These are phyloP conservation scores for Anoplolepis gracilipes DNA, from an alignment of 1,140 invertebrate genomes.

Conservation along the genomic window DNA sequence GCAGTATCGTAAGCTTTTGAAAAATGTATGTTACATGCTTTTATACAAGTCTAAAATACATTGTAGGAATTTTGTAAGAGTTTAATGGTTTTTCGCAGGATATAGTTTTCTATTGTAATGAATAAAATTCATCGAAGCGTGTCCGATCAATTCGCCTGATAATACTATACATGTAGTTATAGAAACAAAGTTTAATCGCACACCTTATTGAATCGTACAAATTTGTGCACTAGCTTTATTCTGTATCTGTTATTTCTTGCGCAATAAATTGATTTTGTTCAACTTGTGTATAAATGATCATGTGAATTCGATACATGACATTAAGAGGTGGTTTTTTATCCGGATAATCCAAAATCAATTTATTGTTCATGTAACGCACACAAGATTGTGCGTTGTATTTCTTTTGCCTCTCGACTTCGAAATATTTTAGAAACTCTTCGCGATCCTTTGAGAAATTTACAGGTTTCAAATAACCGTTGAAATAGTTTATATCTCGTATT, in stretches of 20 bases:
- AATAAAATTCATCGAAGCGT: slow-evolving; percentile 11
- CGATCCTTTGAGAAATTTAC: slow-evolving; percentile 59
- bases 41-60: not conserved
- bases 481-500: slow-evolving; percentile 63
- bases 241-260: slow-evolving; percentile 18
- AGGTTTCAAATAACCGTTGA: slow-evolving; percentile 54
- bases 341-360: slow-evolving; percentile 53
- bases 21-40: not conserved
- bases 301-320: slow-evolving; percentile 69
- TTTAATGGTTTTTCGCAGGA: slow-evolving; percentile 19
- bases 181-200: too few relatives aligned
- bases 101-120: not conserved
- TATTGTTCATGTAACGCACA: slow-evolving; percentile 43
- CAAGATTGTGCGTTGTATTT: not conserved
- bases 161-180: slow-evolving; percentile 18
- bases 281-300: slow-evolving; percentile 68
- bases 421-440: slow-evolving; percentile 48
- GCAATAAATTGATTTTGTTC: not conserved
- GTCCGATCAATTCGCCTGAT: not conserved
- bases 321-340: slow-evolving; percentile 46
- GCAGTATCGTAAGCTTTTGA: slow-evolving; percentile 45
- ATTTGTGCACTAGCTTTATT: slow-evolving; percentile 11
- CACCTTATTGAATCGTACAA: not conserved
- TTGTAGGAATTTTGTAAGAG: not conserved
- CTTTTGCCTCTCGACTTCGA: slow-evolving; percentile 45